phyloP scores from a whole-genome alignment of 2,888 invertebrate genomes.

The Pyrochroa serraticornis region DNA sequence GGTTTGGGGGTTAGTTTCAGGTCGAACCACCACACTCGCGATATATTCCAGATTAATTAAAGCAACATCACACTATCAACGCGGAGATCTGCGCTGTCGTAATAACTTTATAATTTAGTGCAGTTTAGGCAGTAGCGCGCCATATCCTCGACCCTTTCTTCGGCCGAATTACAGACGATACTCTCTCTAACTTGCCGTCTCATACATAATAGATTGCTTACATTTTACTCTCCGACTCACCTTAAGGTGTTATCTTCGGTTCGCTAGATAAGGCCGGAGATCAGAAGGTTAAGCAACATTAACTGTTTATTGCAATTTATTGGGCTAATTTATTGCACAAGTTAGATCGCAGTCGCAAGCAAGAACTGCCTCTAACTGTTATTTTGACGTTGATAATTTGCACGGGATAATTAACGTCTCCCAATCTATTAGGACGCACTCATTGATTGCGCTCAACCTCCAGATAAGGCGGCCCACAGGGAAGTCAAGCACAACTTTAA shows the following conservation, averaged over 20 bases:
- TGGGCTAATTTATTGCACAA: conserved; percentile 47
- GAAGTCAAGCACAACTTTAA: neutral
- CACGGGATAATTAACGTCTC: conserved; percentile 24
- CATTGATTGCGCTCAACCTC: too few species aligned
- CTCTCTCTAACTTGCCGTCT: conserved; percentile 48
- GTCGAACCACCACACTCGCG: conserved; percentile 46
- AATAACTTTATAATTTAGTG: conserved; percentile 63
- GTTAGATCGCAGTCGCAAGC: conserved; percentile 32
- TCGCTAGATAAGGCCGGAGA: conserved; percentile 54
- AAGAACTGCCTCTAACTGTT: conserved; percentile 31
- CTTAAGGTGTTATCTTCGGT: conserved; percentile 55
- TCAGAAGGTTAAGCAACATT: conserved; percentile 60
- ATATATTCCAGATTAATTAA: conserved; percentile 61
- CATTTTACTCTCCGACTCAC: conserved; percentile 52
- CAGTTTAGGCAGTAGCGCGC: conserved; percentile 48
- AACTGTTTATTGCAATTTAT: conserved; percentile 56
- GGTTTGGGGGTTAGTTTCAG: neutral
- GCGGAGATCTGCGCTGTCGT: conserved; percentile 60
- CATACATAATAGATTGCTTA: conserved; percentile 56
- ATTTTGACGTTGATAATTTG: conserved; percentile 34
- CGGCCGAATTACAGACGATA: conserved; percentile 52
- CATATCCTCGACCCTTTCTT: conserved; percentile 44
- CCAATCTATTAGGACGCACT: neutral
- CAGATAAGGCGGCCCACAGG: neutral
- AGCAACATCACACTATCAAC: conserved; percentile 61